Percentiles rank a stretch among this genome's conserved stretches.
Evolutionary conservation across 2,113 vertebrate species (phyloP).

Genomic region (Plectropomus leopardus): DNA sequence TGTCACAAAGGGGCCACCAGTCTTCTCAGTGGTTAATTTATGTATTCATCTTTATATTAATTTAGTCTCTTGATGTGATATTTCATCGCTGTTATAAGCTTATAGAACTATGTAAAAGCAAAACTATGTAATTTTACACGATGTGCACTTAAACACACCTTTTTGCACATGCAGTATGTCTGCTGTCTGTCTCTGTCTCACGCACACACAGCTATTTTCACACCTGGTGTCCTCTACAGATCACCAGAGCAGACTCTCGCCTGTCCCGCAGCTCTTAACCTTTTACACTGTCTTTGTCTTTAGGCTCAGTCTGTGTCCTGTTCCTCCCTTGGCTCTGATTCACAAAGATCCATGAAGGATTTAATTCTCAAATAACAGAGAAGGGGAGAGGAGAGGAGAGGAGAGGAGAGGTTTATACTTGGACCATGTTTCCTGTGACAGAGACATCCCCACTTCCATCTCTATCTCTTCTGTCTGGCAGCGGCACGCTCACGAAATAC

Average conservation of each 20-base stretch:
- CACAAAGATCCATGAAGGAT: conserved; percentile 20
- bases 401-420: conserved; percentile 39
- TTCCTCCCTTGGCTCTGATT: conserved; percentile 17
- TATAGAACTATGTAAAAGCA: too few species aligned
- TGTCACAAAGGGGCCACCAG: not conserved
- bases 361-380: conserved; percentile 19
- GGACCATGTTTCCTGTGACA: conserved; percentile 31
- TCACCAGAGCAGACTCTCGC: conserved; percentile 41
- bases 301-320: conserved; percentile 30
- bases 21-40: not conserved
- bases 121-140: too few species aligned
- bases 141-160: not conserved
- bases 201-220: conserved; percentile 23
- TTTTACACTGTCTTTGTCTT: conserved; percentile 57
- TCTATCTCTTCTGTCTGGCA: conserved; percentile 48
- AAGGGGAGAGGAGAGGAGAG: conserved; percentile 7
- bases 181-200: conserved; percentile 42
- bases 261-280: conserved; percentile 41
- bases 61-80: not conserved
- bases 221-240: conserved; percentile 53
- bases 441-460: conserved; percentile 43
- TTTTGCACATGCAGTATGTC: too few species aligned
- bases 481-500: conserved; percentile 4
- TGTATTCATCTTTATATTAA: not conserved
- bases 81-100: not conserved